Evolutionary conservation across 2,888 invertebrate species (phyloP).

Genomic region (Carterocephalus palaemon): DNA sequence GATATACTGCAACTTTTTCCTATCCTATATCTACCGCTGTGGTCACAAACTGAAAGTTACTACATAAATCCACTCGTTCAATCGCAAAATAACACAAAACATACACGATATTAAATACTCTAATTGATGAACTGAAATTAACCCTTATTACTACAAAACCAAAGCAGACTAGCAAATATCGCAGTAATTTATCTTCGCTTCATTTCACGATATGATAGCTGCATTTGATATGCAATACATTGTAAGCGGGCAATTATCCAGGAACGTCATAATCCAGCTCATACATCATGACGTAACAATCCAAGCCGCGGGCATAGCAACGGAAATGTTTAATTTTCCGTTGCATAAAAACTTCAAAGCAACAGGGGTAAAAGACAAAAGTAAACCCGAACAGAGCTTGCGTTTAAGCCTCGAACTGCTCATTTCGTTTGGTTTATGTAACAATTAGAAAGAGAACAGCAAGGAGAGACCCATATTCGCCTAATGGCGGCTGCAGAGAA

Average conservation of each 20-base stretch:
- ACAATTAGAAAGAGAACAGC: conserved; percentile 60
- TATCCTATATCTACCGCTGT: too few relatives aligned
- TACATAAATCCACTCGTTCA: conserved; percentile 6
- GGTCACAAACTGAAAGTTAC: too few relatives aligned
- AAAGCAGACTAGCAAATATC: not conserved
- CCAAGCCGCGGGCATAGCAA: conserved; percentile 10
- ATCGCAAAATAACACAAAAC: too few relatives aligned
- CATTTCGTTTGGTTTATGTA: conserved; percentile 65
- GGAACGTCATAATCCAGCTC: conserved; percentile 14
- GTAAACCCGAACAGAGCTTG: conserved; percentile 4
- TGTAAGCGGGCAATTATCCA: conserved; percentile 11
- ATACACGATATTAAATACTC: too few relatives aligned
- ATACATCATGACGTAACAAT: conserved; percentile 20
- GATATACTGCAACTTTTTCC: too few relatives aligned
- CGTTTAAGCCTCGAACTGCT: conserved; percentile 41
- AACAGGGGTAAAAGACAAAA: conserved; percentile 5
- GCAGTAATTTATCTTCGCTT: not conserved
- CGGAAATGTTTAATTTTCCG: conserved; percentile 17
- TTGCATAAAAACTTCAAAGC: conserved; percentile 10
- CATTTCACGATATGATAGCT: conserved; percentile 10
- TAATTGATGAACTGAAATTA: too few relatives aligned
- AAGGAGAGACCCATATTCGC: conserved; percentile 51
- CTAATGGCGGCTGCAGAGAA: conserved; percentile 52
- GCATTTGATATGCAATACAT: conserved; percentile 19
- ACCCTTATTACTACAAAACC: too few relatives aligned